Percentiles rank a stretch among this genome's conserved stretches.
phyloP scores from a whole-genome alignment of 2,797 vertebrate genomes.

The Sebastes aleutianus region DNA sequence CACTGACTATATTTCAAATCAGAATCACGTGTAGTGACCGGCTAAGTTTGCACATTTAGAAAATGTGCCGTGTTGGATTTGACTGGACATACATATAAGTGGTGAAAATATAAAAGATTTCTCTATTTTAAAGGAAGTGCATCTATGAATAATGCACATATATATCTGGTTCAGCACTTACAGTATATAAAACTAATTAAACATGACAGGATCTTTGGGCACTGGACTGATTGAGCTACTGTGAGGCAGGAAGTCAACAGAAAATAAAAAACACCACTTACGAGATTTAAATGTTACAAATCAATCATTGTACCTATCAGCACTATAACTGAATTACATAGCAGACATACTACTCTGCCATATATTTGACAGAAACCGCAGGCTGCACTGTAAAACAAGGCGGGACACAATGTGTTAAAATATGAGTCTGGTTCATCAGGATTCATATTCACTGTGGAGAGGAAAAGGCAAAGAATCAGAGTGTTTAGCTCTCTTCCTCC shows the following conservation, averaged over 20 bases:
- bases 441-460: background rate
- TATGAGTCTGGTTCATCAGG: background rate
- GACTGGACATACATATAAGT: background rate
- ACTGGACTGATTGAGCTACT: background rate
- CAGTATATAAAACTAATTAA: background rate
- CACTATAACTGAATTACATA: background rate
- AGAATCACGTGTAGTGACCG: background rate
- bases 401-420: background rate
- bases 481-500: slow-evolving; percentile 45
- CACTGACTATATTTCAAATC: background rate
- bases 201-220: background rate
- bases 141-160: background rate
- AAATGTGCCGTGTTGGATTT: background rate
- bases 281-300: background rate
- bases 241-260: background rate
- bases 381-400: background rate
- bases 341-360: background rate
- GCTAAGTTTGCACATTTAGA: background rate
- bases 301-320: background rate
- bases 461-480: background rate
- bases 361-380: background rate
- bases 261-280: too few species aligned
- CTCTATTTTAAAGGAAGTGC: background rate
- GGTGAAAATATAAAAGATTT: background rate
- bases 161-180: background rate